Conservation (phyloP, 1,140 invertebrate species). For the Drosophila yakuba region DNA sequence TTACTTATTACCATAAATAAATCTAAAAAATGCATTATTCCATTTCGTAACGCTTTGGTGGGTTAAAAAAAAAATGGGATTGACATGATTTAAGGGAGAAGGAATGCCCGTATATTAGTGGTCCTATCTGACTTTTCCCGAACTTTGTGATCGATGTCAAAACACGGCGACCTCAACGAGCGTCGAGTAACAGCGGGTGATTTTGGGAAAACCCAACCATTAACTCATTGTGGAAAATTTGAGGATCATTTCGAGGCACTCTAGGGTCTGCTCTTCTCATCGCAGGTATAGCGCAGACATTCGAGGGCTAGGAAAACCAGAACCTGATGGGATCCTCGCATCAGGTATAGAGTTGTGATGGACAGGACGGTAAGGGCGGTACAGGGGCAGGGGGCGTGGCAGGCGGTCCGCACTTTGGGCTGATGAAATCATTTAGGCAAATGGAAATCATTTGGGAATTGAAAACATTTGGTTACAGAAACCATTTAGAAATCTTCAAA, state of each 20-base stretch:
- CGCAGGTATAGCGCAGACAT: slow-evolving; percentile 3
- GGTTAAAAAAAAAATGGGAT: neutral
- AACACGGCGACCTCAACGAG: slow-evolving; percentile 51
- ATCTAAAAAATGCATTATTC: no score
- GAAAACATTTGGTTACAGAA: slow-evolving; percentile 75
- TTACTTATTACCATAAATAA: no score
- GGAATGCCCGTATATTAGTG: slow-evolving; percentile 12
- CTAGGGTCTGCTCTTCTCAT: neutral
- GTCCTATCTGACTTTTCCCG: slow-evolving; percentile 11
- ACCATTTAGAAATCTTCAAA: slow-evolving; percentile 21
- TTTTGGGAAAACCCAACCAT: slow-evolving; percentile 56
- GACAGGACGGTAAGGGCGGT: slow-evolving; percentile 2
- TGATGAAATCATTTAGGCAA: slow-evolving; percentile 78
- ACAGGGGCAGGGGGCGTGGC: slow-evolving; percentile 5
- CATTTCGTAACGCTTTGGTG: no score
- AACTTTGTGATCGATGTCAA: slow-evolving; percentile 51
- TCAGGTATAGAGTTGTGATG: slow-evolving; percentile 49
- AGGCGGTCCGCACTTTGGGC: slow-evolving; percentile 48
- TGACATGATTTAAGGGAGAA: slow-evolving; percentile 8
- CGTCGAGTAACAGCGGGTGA: slow-evolving; percentile 7
- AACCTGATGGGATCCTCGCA: slow-evolving; percentile 33
- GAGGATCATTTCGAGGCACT: slow-evolving; percentile 53
- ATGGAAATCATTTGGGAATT: slow-evolving; percentile 46
- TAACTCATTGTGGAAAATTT: slow-evolving; percentile 78
- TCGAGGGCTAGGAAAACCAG: slow-evolving; percentile 9